Percentiles rank a stretch among this genome's conserved stretches.
Conservation (phyloP, 2,113 vertebrate species). For the Sphyrna mokarran region DNA sequence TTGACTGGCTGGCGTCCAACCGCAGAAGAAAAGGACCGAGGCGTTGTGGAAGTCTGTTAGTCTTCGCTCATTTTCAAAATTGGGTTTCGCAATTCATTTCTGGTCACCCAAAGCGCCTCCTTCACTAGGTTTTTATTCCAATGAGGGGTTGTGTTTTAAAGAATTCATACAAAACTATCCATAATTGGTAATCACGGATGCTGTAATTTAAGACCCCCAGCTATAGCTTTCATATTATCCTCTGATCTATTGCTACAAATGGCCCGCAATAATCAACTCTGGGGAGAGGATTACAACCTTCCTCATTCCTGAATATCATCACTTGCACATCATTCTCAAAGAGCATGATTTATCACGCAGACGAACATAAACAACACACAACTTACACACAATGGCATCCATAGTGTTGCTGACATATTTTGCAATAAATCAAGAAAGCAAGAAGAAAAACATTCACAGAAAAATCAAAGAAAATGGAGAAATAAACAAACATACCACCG, state of each 20-base stretch:
- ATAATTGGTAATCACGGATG: conserved; percentile 85
- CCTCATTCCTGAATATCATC: conserved; percentile 63
- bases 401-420: conserved; percentile 83
- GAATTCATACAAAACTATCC: conserved; percentile 83
- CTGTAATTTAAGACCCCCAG: conserved; percentile 80
- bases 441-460: conserved; percentile 56
- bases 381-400: conserved; percentile 83
- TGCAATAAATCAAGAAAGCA: conserved; percentile 84
- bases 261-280: conserved; percentile 68
- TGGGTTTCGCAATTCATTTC: conserved; percentile 39
- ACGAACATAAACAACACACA: conserved; percentile 87
- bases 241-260: conserved; percentile 68
- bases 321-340: conserved; percentile 74
- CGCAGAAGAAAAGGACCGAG: conserved; percentile 1
- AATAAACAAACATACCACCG: conserved; percentile 61
- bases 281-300: conserved; percentile 51
- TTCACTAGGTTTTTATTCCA: conserved; percentile 67
- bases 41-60: conserved; percentile 45
- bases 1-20: conserved; percentile 41
- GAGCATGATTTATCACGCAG: conserved; percentile 84
- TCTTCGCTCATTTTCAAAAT: conserved; percentile 44
- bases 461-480: conserved; percentile 55
- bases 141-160: conserved; percentile 64
- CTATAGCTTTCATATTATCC: conserved; percentile 72
- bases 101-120: conserved; percentile 42